Base-by-base conservation (phyloP, 2,113 vertebrate genomes). In the Microtus pennsylvanicus region DNA sequence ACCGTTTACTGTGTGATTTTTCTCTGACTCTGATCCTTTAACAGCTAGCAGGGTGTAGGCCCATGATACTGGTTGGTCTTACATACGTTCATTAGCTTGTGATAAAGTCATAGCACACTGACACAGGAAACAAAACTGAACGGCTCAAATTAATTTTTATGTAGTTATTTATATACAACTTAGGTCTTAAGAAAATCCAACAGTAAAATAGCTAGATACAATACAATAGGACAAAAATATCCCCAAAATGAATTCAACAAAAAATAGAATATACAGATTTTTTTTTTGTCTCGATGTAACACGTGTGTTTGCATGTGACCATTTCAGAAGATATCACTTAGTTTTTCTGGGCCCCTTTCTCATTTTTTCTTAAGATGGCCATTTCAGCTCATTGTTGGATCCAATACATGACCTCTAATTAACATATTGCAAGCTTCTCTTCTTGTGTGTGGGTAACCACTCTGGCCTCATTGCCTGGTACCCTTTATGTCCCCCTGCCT, bases 171-270 rank as follows among this genome's bases (percentile, higher is more conserved):
- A 58, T 52, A 63, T 63, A 89, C 11, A 88, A 24, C 30, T 93
- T 92, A 90, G 55, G 72, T 91, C 65, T 96, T 95, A 94, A 88
- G 17, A 87, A 87, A 90, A 88, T 76, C 14, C 90, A 96, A 83
- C 81, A 33, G 70, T 17, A 65, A 22, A 61, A 69, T 90, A 88
- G 76, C 63, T 92, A 90, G 33, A 87, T 74, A 96, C 28, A 92
- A 93, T 55, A 82, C 67, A 81, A 94, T 86, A 85, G 75, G 45
- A 87, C 78, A 76, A 91, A 11, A 61, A 30, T 81, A 95, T 70
- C 80, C 70, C 13, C 38, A 72, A 96, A 95, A 28, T 35, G 4
- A 24, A 81, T 61, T 86, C 50, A 93, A 50, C 86, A 33, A 94
- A 96, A 55, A 91, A 90, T 30, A 75, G 38, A 97, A 75, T 58